Percentiles rank a stretch among this genome's conserved stretches.
These are phyloP conservation scores for Copidosoma floridanum DNA, from an alignment of 1,140 invertebrate species.

Conservation along the genomic window DNA sequence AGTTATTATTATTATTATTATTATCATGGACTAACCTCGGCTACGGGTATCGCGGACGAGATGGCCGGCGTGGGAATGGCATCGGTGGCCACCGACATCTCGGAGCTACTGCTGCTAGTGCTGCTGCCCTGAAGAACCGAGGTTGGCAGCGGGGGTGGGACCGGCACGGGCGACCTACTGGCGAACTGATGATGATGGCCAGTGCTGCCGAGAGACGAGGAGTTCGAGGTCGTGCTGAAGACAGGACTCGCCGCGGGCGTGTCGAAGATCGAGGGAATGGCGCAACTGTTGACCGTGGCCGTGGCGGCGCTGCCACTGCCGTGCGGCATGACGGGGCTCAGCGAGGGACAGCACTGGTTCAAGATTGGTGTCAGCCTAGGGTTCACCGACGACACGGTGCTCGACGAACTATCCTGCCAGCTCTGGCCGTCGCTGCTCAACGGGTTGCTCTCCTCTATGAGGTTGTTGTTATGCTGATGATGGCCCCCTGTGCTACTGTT, in stretches of 20 bases:
- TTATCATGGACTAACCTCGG: conserved; percentile 33
- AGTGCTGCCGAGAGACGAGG: conserved; percentile 45
- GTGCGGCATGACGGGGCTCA: conserved; percentile 46
- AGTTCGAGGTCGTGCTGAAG: conserved; percentile 53
- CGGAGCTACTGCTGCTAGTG: conserved; percentile 36
- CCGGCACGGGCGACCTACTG: conserved; percentile 50
- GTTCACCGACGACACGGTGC: conserved; percentile 30
- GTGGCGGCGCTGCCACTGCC: conserved; percentile 21
- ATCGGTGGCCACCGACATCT: background rate
- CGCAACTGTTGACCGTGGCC: background rate
- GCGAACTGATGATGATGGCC: conserved; percentile 32
- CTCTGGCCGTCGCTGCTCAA: conserved; percentile 32
- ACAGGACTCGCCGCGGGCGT: conserved; percentile 50
- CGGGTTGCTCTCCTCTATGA: conserved; percentile 17
- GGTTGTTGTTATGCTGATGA: too few relatives aligned
- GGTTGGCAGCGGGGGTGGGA: conserved; percentile 34
- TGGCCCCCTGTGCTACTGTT: too few relatives aligned
- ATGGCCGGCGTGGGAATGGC: conserved; percentile 32
- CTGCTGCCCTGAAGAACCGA: conserved; percentile 42
- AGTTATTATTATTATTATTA: too few relatives aligned
- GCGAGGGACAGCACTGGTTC: conserved; percentile 44
- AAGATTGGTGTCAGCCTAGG: conserved; percentile 54
- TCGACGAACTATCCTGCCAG: conserved; percentile 42
- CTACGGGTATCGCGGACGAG: conserved; percentile 27
- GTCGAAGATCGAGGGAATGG: conserved; percentile 36